phyloP scores from a whole-genome alignment of 2,888 invertebrate species.

The Malachius bipustulatus region DNA sequence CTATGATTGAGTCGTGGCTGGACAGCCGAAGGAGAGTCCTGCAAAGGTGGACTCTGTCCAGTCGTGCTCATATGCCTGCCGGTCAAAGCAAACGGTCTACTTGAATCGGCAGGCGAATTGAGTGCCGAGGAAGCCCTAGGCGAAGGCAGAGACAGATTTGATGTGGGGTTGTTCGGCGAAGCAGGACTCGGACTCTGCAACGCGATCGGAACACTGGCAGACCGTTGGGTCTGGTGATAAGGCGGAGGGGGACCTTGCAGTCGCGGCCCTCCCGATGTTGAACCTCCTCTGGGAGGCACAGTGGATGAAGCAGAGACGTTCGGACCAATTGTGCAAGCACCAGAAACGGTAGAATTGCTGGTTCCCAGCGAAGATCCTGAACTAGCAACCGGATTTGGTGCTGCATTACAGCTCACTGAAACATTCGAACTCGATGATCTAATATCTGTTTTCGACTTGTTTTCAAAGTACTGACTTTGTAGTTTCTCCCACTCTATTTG shows the following conservation, averaged over 20 bases:
- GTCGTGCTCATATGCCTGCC: conserved; percentile 40
- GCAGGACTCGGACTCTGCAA: conserved; percentile 62
- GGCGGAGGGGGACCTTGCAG: conserved; percentile 68
- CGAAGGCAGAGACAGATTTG: conserved; percentile 61
- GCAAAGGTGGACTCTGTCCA: conserved; percentile 50
- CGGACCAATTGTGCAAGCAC: conserved; percentile 16
- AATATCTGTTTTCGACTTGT: conserved; percentile 38
- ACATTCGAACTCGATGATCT: conserved; percentile 12
- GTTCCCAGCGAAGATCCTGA: conserved; percentile 25
- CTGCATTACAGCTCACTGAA: background rate
- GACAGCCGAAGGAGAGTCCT: conserved; percentile 47
- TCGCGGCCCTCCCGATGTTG: conserved; percentile 34
- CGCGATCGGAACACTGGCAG: conserved; percentile 62
- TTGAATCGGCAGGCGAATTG: conserved; percentile 57
- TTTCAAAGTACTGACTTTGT: conserved; percentile 76
- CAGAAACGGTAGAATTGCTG: conserved; percentile 21
- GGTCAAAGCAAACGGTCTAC: conserved; percentile 39
- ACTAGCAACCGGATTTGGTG: conserved; percentile 24
- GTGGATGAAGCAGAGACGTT: conserved; percentile 19
- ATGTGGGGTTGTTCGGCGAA: conserved; percentile 59
- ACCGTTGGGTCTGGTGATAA: conserved; percentile 60
- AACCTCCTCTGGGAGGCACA: conserved; percentile 28
- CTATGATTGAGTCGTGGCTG: conserved; percentile 48
- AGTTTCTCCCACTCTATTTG: conserved; percentile 87
- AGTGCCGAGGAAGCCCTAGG: conserved; percentile 57